Evolutionary conservation across 2,888 invertebrate genomes (phyloP), one percentile per base, ranked within the genome.

Genomic region (Psylliodes chrysocephalus): DNA sequence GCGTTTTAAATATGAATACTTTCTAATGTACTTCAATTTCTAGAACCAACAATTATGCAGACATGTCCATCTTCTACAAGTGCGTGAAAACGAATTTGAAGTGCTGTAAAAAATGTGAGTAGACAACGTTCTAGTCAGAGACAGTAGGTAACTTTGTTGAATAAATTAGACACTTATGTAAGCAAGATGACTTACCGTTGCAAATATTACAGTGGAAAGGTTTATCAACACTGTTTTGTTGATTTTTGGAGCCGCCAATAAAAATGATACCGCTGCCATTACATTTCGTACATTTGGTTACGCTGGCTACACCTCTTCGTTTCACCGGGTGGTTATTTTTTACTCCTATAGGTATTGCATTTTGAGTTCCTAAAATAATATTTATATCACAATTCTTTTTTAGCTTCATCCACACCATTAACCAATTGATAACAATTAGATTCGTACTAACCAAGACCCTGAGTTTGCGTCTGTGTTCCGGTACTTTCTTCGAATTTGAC

Each of bases 201-300:
- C 94, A 94, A 72, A 94, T 93, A 78, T 93, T 93, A 82, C 94
- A 94, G 77, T 92, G 92, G 82, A 93, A 94, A 1, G 94, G 93
- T 83, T 94, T 94, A 73, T 94, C 93, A 71, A 85, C 87, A 53
- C 86, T 83, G 74, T 84, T 85, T 74, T 86, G 87, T 72, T 86
- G 83, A 76, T 88, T 88, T 77, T 88, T 88, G 64, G 87, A 84
- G 30, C 88, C 88, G 64, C 91, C 91, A 68, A 91, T 89, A 78
- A 91, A 91, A 72, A 94, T 93, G 55, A 94, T 92, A 46, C 94
- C 94, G 1, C 93, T 92, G 22, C 94, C 94, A 79, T 94, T 94
- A 79, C 94, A 94, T 81, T 94, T 94, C 74, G 93, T 92, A 80
- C 94, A 94, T 79, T 94, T 94, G 17, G 93, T 92, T 53, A 94